Conservation (phyloP, 1,140 invertebrate species). For the Musca domestica region DNA sequence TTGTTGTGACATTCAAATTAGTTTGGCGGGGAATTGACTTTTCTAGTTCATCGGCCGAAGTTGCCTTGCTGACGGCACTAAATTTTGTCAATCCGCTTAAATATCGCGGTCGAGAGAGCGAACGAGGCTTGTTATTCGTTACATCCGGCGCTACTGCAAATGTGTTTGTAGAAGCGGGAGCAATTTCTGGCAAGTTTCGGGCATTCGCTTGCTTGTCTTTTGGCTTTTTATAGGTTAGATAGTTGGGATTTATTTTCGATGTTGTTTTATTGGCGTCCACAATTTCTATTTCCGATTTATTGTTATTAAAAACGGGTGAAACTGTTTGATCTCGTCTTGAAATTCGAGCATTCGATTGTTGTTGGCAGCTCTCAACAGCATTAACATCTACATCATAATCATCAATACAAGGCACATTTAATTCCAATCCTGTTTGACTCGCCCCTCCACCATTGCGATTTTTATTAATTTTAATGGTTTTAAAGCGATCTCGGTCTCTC, state of each 20-base stretch:
- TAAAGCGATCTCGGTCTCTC: conserved; percentile 50
- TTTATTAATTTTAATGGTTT: conserved; percentile 49
- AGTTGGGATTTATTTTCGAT: conserved; percentile 32
- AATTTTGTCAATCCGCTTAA: conserved; percentile 47
- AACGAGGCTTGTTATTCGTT: conserved; percentile 31
- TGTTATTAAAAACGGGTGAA: conserved; percentile 26
- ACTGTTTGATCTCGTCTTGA: conserved; percentile 36
- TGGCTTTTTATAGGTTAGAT: conserved; percentile 48
- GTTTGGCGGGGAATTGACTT: conserved; percentile 25
- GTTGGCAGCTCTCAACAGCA: not conserved
- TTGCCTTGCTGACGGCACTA: conserved; percentile 42
- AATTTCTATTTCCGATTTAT: conserved; percentile 28
- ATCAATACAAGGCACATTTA: conserved; percentile 44
- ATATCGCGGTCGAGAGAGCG: conserved; percentile 48
- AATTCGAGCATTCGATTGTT: conserved; percentile 27
- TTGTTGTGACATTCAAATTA: not conserved
- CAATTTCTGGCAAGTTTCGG: conserved; percentile 30
- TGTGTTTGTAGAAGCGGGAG: not conserved
- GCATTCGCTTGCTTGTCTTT: conserved; percentile 37
- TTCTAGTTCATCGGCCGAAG: conserved; percentile 45
- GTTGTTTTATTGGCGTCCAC: conserved; percentile 17
- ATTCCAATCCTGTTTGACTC: conserved; percentile 24
- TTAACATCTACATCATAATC: conserved; percentile 27
- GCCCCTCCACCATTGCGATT: conserved; percentile 30
- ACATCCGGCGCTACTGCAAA: not conserved